Evolutionary conservation across 2,888 invertebrate species (phyloP), one percentile per base, ranked within the genome.

Genomic region (Stenoptilia bipunctidactyla): DNA sequence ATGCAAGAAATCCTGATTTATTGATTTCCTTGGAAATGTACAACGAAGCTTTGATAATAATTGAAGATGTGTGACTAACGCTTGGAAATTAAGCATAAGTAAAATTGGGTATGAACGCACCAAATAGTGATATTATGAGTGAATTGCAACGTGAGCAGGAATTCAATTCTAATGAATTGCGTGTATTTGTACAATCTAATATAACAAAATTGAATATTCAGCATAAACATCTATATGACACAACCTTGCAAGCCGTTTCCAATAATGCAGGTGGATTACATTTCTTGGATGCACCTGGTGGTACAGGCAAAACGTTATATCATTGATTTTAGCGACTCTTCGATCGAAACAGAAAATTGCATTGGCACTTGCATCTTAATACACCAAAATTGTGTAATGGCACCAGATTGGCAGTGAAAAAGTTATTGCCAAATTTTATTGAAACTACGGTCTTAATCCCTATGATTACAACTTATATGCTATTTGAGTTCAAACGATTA

Each of bases 231-330:
- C 36, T 41, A 36, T 44, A 40, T 38, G 40, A 41, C 36, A 44
- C 35, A 43, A 41, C 39, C 40, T 38, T 41, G 39, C 43, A 44
- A 44, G 41, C 36, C 40, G 38, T 41, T 41, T n/a, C n/a, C n/a
- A n/a, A n/a, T n/a, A n/a, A n/a, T n/a, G n/a, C n/a, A n/a, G n/a
- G n/a, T n/a, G n/a, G n/a, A n/a, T n/a, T n/a, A n/a, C n/a, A n/a
- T n/a, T n/a, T n/a, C n/a, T n/a, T n/a, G n/a, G n/a, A n/a, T n/a
- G n/a, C n/a, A n/a, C n/a, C n/a, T n/a, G n/a, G n/a, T n/a, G n/a
- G n/a, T n/a, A n/a, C n/a, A n/a, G 40, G 39, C 44, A 44, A 44
- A 39, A 41, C 36, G 38, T 34, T 41, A 37, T 41, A 41, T 44
- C 39, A 44, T 41, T 41, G 41, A 41, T 41, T 35, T 44, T 41